Evolutionary conservation across 1,140 invertebrate genomes (phyloP).

Genomic region (Phortica variegata): DNA sequence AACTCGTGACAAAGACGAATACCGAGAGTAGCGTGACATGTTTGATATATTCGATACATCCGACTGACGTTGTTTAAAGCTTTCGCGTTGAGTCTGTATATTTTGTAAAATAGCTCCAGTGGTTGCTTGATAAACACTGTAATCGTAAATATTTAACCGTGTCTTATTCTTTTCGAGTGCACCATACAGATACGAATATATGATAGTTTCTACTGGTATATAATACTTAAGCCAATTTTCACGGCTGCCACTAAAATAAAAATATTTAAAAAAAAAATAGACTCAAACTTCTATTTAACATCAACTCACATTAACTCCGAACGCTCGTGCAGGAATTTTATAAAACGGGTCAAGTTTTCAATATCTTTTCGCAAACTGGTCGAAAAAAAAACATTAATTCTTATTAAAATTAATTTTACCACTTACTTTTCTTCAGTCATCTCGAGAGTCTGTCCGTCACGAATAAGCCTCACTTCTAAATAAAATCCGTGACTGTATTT

Average conservation of each 20-base stretch:
- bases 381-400: background rate
- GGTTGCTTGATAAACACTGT: constrained; percentile 38
- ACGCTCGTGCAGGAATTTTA: constrained; percentile 39
- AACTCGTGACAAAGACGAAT: too few species aligned
- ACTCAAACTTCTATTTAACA: background rate
- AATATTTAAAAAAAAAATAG: constrained; percentile 1
- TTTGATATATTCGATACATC: too few species aligned
- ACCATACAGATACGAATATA: constrained; percentile 44
- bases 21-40: too few species aligned
- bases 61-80: too few species aligned
- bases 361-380: constrained; percentile 40
- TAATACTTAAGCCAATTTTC: constrained; percentile 46
- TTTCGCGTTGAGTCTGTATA: too few species aligned
- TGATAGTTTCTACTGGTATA: constrained; percentile 38
- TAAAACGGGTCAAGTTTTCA: constrained; percentile 39
- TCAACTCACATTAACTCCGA: constrained; percentile 42
- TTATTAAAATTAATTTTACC: background rate
- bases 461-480: constrained; percentile 34
- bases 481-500: constrained; percentile 46
- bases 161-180: constrained; percentile 43
- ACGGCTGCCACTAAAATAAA: constrained; percentile 13
- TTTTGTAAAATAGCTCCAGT: too few species aligned
- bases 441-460: constrained; percentile 30
- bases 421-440: constrained; percentile 40
- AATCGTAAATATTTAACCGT: constrained; percentile 41